These are phyloP conservation scores for Bombus fervidus DNA, from an alignment of 1,140 invertebrate genomes.

Conservation along the genomic window DNA sequence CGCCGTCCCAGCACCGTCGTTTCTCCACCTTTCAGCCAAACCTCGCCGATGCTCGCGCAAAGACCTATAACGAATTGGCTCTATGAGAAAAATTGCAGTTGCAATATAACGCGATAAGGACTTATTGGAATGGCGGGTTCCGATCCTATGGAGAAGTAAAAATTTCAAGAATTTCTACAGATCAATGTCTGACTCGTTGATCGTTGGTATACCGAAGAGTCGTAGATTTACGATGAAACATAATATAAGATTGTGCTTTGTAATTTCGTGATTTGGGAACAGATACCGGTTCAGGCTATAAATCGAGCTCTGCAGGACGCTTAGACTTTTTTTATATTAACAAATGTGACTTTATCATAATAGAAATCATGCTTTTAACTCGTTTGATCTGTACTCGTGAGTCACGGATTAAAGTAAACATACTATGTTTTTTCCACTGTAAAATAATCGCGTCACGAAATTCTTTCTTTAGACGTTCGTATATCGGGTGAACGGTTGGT, in stretches of 20 bases:
- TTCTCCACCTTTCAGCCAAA: slow-evolving; percentile 26
- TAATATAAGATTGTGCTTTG: neutral
- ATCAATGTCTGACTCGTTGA: neutral
- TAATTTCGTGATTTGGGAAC: neutral
- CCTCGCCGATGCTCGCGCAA: slow-evolving; percentile 33
- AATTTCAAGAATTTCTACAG: neutral
- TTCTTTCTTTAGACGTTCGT: too few relatives aligned
- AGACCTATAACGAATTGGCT: neutral
- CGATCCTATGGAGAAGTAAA: too few relatives aligned
- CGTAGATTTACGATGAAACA: neutral
- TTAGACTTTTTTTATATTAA: neutral
- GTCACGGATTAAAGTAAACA: too few relatives aligned
- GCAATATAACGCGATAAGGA: neutral
- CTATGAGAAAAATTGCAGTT: neutral
- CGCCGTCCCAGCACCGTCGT: slow-evolving; percentile 33
- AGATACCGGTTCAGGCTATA: neutral
- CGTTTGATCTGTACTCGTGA: neutral
- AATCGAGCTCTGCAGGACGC: neutral
- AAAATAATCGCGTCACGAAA: neutral
- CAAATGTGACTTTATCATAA: neutral
- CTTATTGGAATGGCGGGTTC: too few relatives aligned
- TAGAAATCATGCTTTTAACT: neutral
- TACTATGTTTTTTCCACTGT: too few relatives aligned
- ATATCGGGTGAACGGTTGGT: neutral
- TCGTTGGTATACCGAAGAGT: neutral